These are phyloP conservation scores for Dolichopus griseipennis DNA, from an alignment of 2,888 invertebrate species.

Conservation along the genomic window DNA sequence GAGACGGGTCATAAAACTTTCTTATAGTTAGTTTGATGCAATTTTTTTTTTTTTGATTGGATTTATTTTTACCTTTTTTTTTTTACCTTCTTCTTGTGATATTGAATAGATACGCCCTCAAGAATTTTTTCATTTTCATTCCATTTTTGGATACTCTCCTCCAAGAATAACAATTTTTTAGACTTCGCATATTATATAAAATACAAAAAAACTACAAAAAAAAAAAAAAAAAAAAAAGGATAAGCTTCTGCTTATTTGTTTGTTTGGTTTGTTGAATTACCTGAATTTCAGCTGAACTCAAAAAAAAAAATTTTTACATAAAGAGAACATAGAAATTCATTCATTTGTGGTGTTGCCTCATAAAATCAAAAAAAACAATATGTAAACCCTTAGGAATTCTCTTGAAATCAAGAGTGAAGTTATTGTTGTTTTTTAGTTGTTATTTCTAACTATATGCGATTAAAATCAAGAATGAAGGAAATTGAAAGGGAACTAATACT, in stretches of 20 bases:
- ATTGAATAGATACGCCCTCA: conserved; percentile 6
- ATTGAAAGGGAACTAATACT: no score
- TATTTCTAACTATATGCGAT: not conserved
- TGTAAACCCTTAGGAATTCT: not conserved
- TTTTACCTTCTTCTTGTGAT: not conserved
- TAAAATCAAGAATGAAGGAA: no score
- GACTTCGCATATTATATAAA: no score
- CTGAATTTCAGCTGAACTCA: not conserved
- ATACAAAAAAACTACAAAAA: no score
- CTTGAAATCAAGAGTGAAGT: not conserved
- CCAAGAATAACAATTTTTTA: no score
- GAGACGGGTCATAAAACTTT: conserved; percentile 3
- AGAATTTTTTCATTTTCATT: not conserved
- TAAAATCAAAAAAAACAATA: no score
- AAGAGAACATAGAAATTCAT: not conserved
- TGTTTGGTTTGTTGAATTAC: not conserved
- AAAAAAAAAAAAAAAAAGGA: not conserved
- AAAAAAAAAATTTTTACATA: not conserved
- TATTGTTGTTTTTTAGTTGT: not conserved
- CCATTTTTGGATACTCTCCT: not conserved
- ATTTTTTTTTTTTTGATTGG: not conserved
- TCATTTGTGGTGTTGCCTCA: not conserved
- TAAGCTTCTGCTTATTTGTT: not conserved
- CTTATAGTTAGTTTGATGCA: not conserved
- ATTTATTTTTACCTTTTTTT: not conserved